Evolutionary conservation across 2,113 vertebrate species (phyloP), one percentile per base, ranked within the genome.

Genomic region (Peromyscus leucopus): DNA sequence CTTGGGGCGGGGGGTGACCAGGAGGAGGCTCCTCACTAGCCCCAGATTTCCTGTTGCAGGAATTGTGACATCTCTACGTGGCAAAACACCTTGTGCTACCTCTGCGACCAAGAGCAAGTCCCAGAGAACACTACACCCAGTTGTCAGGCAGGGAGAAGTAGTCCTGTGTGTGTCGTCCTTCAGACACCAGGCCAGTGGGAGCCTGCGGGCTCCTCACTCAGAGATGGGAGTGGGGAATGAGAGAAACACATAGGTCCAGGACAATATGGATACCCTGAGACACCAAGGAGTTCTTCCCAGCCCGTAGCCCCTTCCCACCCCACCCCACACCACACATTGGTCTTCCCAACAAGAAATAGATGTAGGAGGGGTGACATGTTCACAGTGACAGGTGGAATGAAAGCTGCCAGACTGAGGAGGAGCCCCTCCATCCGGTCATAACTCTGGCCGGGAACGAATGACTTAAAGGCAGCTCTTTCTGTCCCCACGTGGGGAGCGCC

Each of bases 71-170:
- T 15, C 24, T 61, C 87, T 90, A 71, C 1, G 0, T 19, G 31
- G 0, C 33, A 74, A 95, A 89, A 89, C 79, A 90, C 96, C 94
- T 90, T 95, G 86, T 2, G 0, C 67, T 0, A 17, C 91, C 57
- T 80, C 95, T 75, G 89, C 7, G 7, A 57, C 95, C 85, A 74
- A 93, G 74, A 4, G 57, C 67, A 31, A 93, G 91, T 74, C 22
- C 71, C 94, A 65, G 74, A 46, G 61, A 96, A 91, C 59, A 71
- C 93, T 91, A 91, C 83, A 71, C 85, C 75, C 91, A 36, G 31
- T 48, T 89, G 93, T 96, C 33, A 92, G 90, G 93, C 90, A 86
- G 89, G 79, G 95, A 97, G 97, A 94, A 96, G 91, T 71, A 36
- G 86, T n/a, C 61, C 59, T 65, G 89, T 63, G 1, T 94, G 90